Evolutionary conservation across 2,113 vertebrate species (phyloP), one percentile per base, ranked within the genome.

Genomic region (Nesoenas mayeri): DNA sequence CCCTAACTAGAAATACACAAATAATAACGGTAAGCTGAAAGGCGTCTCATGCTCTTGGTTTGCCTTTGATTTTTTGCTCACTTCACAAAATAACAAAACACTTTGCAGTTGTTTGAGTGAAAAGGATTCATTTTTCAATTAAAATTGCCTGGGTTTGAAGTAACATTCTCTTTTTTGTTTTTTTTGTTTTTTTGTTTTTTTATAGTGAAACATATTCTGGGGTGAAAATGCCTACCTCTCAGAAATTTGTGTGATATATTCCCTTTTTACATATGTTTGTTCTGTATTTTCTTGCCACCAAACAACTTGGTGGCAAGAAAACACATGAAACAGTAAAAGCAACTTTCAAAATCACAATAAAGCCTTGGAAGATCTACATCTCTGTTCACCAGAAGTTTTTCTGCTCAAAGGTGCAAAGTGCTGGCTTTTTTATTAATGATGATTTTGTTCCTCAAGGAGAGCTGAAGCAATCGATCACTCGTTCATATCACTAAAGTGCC

Each of bases 51-150:
- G 64, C 51, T 89, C 22, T 92, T 93, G 81, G 42, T 79, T 71
- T 88, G 72, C 69, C 22, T 83, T 88, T 91, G 77, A 88, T 95
- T 92, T 92, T 79, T 93, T 93, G 53, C 65, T 89, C 65, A 12
- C 60, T 92, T 92, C 56, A 89, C 72, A 48, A 80, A 89, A 93
- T 89, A 93, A 62, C 56, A 42, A 71, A 95, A 77, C 38, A 71
- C 67, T 38, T 93, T 0, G 0, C 75, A 62, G 71, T 72, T 1
- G 0, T 89, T 88, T 83, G 75, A 94, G 24, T 91, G 79, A 80
- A 95, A 83, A 58, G 32, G 79, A 60, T 88, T 71, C 64, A 93
- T 94, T 95, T 96, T 93, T 95, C 88, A 95, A 80, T 91, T 91
- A 91, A 90, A 93, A 94, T 92, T 90, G 65, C 69, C 24, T 31